Conservation (phyloP, 2,888 invertebrate genomes). For the Eurois occulta region DNA sequence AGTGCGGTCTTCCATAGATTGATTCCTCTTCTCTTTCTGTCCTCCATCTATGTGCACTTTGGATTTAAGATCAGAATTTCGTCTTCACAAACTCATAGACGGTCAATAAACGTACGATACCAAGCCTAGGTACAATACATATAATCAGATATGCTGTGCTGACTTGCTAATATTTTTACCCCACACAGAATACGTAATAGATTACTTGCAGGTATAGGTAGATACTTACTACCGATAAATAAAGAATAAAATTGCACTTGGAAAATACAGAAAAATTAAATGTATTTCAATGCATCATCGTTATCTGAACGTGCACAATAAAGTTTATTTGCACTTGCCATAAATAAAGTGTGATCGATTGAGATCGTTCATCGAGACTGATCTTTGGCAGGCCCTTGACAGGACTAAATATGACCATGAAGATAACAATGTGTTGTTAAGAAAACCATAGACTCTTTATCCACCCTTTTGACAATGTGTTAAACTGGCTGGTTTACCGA, state of each 20-base stretch:
- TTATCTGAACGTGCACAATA: slow-evolving; percentile 24
- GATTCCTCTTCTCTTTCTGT: not conserved
- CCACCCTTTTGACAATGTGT: not conserved
- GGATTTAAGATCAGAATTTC: not conserved
- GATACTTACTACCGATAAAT: not conserved
- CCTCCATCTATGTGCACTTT: not conserved
- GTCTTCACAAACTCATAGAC: not conserved
- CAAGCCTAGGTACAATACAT: not conserved
- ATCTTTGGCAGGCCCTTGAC: slow-evolving; percentile 6
- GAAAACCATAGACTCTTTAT: not conserved
- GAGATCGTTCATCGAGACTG: too few relatives aligned
- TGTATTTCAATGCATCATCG: not conserved
- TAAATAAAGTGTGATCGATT: slow-evolving; percentile 35
- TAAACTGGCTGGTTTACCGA: not conserved
- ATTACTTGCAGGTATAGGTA: not conserved
- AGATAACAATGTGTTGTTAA: slow-evolving; percentile 1
- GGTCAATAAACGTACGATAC: not conserved
- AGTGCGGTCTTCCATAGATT: not conserved
- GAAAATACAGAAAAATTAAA: not conserved
- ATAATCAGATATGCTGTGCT: not conserved
- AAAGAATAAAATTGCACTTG: not conserved
- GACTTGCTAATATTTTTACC: not conserved
- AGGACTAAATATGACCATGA: slow-evolving; percentile 3
- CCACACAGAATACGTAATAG: not conserved
- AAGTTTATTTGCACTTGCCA: slow-evolving; percentile 13